phyloP scores from a whole-genome alignment of 1,140 invertebrate species.

The Venustaconcha ellipsiformis region DNA sequence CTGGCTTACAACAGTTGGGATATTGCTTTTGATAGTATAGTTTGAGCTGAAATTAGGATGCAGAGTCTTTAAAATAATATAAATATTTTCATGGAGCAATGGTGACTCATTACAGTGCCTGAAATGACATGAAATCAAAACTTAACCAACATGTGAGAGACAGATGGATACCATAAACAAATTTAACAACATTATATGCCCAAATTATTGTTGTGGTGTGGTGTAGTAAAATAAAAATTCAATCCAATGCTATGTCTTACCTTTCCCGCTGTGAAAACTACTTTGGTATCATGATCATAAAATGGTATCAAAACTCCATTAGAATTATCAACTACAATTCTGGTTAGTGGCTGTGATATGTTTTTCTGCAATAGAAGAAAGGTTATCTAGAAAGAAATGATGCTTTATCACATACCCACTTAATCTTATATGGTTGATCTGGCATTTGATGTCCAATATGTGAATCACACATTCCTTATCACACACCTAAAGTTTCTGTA shows the following conservation, averaged over 20 bases:
- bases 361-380: conserved; percentile 72
- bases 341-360: conserved; percentile 79
- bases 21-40: too few species aligned
- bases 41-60: too few species aligned
- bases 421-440: too few species aligned
- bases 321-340: conserved; percentile 90
- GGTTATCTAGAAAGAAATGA: too few species aligned
- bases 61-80: too few species aligned
- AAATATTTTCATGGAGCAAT: too few species aligned
- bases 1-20: too few species aligned
- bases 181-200: background rate
- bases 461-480: too few species aligned
- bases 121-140: background rate
- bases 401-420: too few species aligned
- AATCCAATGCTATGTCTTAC: conserved; percentile 71
- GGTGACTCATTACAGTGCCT: background rate
- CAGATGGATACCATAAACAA: background rate
- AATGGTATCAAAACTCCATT: conserved; percentile 94
- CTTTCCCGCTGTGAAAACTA: conserved; percentile 96
- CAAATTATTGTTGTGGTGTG: background rate
- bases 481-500: too few species aligned
- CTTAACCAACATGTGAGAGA: background rate
- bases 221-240: too few species aligned
- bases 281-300: conserved; percentile 92
- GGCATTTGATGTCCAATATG: too few species aligned